Percentiles rank a stretch among this genome's conserved stretches.
These are phyloP conservation scores for Apamea monoglypha DNA, from an alignment of 2,888 invertebrate species.

Conservation along the genomic window DNA sequence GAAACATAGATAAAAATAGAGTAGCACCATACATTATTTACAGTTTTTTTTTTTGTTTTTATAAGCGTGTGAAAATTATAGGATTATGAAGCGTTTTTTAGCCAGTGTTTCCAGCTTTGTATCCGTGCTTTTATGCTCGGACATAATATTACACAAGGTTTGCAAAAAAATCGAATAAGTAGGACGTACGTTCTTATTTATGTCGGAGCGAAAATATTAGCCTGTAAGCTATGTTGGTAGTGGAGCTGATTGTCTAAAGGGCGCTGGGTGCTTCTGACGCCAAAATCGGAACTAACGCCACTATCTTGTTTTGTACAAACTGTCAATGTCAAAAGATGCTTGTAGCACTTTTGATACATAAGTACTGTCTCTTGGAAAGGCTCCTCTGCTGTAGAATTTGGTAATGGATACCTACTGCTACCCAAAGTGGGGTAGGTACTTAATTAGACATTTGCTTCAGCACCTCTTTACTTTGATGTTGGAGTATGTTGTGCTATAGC, in stretches of 20 bases:
- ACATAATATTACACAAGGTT: background rate
- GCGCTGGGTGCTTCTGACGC: background rate
- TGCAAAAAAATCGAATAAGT: background rate
- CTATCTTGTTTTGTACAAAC: background rate
- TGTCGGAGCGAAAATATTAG: background rate
- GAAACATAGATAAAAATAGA: background rate
- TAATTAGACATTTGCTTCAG: constrained; percentile 52
- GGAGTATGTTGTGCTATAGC: constrained; percentile 1
- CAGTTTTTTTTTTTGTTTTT: background rate
- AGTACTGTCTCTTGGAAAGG: background rate
- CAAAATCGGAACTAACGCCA: background rate
- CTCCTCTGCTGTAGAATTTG: constrained; percentile 20
- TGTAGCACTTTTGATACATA: background rate
- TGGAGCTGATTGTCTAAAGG: background rate
- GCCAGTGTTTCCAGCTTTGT: background rate
- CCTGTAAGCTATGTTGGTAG: background rate
- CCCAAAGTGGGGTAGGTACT: constrained; percentile 17
- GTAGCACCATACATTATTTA: background rate
- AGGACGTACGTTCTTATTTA: background rate
- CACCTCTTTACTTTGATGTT: constrained; percentile 48
- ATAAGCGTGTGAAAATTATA: background rate
- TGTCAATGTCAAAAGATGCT: background rate
- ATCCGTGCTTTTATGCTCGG: background rate
- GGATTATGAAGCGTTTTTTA: background rate
- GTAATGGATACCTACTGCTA: constrained; percentile 21